Base-by-base conservation (phyloP, 2,797 vertebrate species). In the Acanthis flammea region DNA sequence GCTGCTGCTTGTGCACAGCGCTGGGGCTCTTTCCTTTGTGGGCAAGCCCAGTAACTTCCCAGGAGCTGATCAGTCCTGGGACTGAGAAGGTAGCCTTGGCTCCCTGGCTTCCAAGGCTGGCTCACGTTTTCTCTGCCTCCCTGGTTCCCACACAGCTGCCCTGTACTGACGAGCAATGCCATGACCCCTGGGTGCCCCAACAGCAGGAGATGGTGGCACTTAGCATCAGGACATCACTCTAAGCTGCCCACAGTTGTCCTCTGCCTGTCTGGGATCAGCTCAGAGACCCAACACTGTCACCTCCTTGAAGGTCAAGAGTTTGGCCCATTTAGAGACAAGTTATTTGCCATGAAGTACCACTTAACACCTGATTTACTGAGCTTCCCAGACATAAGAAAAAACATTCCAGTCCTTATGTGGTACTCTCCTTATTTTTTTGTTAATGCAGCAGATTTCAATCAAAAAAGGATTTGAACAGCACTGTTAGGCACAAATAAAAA, bases 161-260 rank as follows among this genome's bases (percentile, higher is more conserved):
- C 42, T 2, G 0, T 50, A 25, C 35, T 78, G 35, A n/a, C 0
- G 0, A 45, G 47, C 35, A 41, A 6, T 53, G 72, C 37, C 8
- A 4, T 0, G 1, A 31, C 10, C 33, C 35, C 48, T 8, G 28
- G 23, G 30, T 72, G 25, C 16, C 51, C 33, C 48, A 23, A 28
- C 14, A 76, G n/a, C 75, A 60, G 30, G 23, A 37, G 33, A 24
- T 1, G 2, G 51, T 42, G 61, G 11, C 3, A 7, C 12, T 25
- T 45, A 88, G 27, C 33, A 21, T 30, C 19, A 35, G 68, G 44
- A 50, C 28, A 23, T 37, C 9, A 5, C 39, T 37, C 18, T 2
- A 6, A 80, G 48, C 50, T 45, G 14, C 12, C 30, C 31, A 6
- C 0, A 0, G 23, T 18, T 58, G 33, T 60, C 19, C n/a, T 85